Percentiles rank a stretch among this genome's conserved stretches.
Evolutionary conservation across 2,797 vertebrate genomes (phyloP).

Genomic region (Philypnodon macrostomus): DNA sequence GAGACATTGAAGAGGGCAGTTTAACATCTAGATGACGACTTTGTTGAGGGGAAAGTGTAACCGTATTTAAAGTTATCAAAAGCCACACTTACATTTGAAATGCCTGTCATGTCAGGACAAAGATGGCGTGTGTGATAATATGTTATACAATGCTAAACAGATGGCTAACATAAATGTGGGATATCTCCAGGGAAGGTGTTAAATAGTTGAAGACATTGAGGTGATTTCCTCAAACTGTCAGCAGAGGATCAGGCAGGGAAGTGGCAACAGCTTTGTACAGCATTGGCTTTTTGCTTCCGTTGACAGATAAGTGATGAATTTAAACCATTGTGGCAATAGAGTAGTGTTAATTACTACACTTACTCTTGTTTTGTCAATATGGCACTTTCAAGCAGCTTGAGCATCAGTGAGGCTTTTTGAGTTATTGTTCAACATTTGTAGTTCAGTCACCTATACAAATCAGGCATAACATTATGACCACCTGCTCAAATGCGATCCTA

Average conservation of each 20-base stretch:
- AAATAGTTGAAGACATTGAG: slow-evolving; percentile 18
- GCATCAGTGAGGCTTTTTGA: too few species aligned
- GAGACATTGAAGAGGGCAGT: slow-evolving; percentile 20
- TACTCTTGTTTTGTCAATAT: slow-evolving; percentile 40
- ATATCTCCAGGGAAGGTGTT: slow-evolving; percentile 23
- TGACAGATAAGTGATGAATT: slow-evolving; percentile 30
- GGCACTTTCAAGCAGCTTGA: slow-evolving; percentile 18
- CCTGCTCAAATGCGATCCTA: too few species aligned
- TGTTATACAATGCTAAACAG: not conserved
- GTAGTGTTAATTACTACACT: slow-evolving; percentile 37
- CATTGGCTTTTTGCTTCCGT: slow-evolving; percentile 3
- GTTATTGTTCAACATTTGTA: too few species aligned
- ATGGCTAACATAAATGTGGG: slow-evolving; percentile 8
- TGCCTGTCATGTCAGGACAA: not conserved
- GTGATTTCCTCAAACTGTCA: slow-evolving; percentile 27
- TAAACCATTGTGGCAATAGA: slow-evolving; percentile 7
- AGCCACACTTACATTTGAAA: slow-evolving; percentile 9
- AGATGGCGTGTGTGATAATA: slow-evolving; percentile 14
- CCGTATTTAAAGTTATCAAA: slow-evolving; percentile 5
- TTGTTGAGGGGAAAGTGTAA: not conserved
- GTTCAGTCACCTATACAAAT: too few species aligned
- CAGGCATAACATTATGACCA: too few species aligned
- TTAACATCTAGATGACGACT: slow-evolving; percentile 26
- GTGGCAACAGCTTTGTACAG: slow-evolving; percentile 5
- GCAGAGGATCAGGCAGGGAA: not conserved